Conservation (phyloP, 2,797 vertebrate species). For the Heteromormyrus szaboi region DNA sequence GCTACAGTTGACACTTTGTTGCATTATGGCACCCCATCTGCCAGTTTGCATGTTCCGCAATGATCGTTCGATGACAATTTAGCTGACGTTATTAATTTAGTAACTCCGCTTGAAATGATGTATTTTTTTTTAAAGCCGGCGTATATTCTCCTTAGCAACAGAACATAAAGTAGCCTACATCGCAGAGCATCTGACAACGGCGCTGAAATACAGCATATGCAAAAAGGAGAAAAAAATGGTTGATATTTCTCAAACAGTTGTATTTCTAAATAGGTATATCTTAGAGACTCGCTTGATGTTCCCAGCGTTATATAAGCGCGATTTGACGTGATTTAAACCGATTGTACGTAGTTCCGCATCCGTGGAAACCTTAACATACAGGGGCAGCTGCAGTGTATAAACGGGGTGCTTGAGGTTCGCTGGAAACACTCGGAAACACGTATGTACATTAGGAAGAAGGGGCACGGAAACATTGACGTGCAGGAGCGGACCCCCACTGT, state of each 20-base stretch:
- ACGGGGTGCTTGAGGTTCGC: not conserved
- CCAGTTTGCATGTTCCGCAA: not conserved
- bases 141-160: conserved; percentile 61
- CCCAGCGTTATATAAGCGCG: not conserved
- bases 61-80: not conserved
- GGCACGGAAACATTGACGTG: not conserved
- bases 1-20: not conserved
- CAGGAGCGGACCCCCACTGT: not conserved
- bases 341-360: not conserved
- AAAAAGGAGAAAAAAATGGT: not conserved
- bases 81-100: not conserved
- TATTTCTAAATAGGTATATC: not conserved
- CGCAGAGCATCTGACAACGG: conserved; percentile 46
- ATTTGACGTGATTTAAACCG: not conserved
- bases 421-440: not conserved
- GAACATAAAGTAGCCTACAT: conserved; percentile 19
- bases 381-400: not conserved
- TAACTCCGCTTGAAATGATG: not conserved
- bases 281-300: not conserved
- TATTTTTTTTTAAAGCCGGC: not conserved
- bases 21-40: not conserved
- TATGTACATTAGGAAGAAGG: not conserved
- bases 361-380: not conserved
- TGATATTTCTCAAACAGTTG: not conserved
- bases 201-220: not conserved